Conservation (phyloP, 1,140 invertebrate genomes). For the Ostrea denselamellosa region DNA sequence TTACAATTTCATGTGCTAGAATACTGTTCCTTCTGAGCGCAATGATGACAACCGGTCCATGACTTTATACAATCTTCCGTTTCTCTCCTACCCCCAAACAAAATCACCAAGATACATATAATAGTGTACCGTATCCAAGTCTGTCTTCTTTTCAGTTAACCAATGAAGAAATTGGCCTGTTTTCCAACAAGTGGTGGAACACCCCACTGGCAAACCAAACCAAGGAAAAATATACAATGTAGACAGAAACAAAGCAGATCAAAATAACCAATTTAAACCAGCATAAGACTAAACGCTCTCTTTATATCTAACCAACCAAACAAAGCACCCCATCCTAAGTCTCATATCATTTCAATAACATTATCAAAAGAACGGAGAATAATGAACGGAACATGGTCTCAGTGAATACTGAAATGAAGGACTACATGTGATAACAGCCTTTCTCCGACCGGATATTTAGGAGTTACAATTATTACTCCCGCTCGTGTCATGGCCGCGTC, state of each 20-base stretch:
- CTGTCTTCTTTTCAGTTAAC: neutral
- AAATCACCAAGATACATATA: conserved; percentile 49
- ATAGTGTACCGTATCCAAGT: conserved; percentile 19
- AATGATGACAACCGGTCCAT: neutral
- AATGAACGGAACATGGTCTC: conserved; percentile 22
- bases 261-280: conserved; percentile 24
- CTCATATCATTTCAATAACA: conserved; percentile 32
- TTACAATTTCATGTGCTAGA: neutral
- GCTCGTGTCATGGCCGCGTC: too few species aligned
- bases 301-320: conserved; percentile 27
- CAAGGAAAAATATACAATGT: neutral
- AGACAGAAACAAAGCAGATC: conserved; percentile 41
- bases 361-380: conserved; percentile 40
- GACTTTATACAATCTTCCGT: neutral
- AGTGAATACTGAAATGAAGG: too few species aligned
- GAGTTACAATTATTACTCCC: too few species aligned
- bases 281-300: neutral
- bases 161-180: conserved; percentile 39
- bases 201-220: conserved; percentile 46
- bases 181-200: conserved; percentile 43
- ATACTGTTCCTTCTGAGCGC: conserved; percentile 3
- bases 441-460: too few species aligned
- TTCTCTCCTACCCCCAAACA: neutral
- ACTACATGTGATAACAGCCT: too few species aligned
- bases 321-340: neutral